Evolutionary conservation across 1,140 invertebrate genomes (phyloP).

Genomic region (Lordiphosa clarofinis): DNA sequence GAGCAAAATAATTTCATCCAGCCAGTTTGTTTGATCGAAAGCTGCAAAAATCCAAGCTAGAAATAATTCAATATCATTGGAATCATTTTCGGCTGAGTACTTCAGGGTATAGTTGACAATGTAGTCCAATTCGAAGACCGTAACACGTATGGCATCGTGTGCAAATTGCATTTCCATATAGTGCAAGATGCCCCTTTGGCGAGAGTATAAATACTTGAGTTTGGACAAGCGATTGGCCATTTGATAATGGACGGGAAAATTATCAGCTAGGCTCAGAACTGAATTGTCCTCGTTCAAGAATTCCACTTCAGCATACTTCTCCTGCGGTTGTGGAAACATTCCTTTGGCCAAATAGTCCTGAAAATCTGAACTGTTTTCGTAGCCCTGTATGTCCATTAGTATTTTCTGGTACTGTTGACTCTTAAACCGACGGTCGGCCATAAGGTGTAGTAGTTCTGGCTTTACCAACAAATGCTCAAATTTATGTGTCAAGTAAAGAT

Average conservation of each 20-base stretch:
- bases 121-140: background rate
- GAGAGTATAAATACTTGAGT: background rate
- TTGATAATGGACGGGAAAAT: background rate
- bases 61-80: background rate
- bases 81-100: background rate
- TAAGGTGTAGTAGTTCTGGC: background rate
- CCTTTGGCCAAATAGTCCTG: background rate
- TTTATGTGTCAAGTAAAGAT: background rate
- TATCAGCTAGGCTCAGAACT: background rate
- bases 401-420: constrained; percentile 1
- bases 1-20: constrained; percentile 6
- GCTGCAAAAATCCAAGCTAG: constrained; percentile 3
- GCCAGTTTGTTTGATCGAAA: constrained; percentile 1
- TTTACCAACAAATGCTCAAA: constrained; percentile 1
- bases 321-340: background rate
- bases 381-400: background rate
- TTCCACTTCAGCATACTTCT: background rate
- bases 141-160: background rate
- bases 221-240: background rate
- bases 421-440: background rate
- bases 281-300: background rate
- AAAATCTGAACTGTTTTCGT: background rate
- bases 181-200: constrained; percentile 1
- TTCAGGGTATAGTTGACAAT: background rate
- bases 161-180: background rate